Conservation (phyloP, 2,888 invertebrate genomes). For the Glyphotaelius pellucidus region DNA sequence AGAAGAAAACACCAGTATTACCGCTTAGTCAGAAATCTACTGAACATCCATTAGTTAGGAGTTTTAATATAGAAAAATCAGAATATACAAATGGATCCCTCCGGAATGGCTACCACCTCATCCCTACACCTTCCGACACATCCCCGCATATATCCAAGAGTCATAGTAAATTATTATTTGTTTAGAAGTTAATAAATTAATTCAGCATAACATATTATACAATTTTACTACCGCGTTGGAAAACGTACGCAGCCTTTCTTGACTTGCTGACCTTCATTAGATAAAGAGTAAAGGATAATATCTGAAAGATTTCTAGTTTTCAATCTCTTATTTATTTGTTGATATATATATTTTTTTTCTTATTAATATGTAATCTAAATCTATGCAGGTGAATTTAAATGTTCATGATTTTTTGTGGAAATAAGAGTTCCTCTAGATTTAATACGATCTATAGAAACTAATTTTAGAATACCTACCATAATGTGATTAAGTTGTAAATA, state of each 20-base stretch:
- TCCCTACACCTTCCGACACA: conserved; percentile 53
- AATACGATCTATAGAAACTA: conserved; percentile 11
- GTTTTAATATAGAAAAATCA: conserved; percentile 65
- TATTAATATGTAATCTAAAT: neutral
- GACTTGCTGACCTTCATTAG: neutral
- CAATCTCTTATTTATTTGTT: conserved; percentile 10
- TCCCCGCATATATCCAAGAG: conserved; percentile 59
- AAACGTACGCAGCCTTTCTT: neutral
- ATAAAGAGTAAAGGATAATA: neutral
- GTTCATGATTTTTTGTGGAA: conserved; percentile 48
- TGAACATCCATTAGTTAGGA: conserved; percentile 62
- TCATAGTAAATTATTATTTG: conserved; percentile 65
- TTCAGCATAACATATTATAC: neutral
- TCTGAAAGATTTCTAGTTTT: neutral
- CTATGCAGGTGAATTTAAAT: conserved; percentile 8
- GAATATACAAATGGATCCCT: conserved; percentile 63
- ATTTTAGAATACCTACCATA: neutral
- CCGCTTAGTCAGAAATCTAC: conserved; percentile 60
- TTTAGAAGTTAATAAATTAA: conserved; percentile 53
- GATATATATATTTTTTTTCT: neutral
- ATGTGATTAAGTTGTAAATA: neutral
- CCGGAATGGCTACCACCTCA: conserved; percentile 62
- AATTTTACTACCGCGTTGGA: neutral
- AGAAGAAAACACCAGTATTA: conserved; percentile 61
- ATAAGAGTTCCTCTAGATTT: conserved; percentile 51